phyloP scores from a whole-genome alignment of 2,113 vertebrate genomes.

The Empidonax alnorum region DNA sequence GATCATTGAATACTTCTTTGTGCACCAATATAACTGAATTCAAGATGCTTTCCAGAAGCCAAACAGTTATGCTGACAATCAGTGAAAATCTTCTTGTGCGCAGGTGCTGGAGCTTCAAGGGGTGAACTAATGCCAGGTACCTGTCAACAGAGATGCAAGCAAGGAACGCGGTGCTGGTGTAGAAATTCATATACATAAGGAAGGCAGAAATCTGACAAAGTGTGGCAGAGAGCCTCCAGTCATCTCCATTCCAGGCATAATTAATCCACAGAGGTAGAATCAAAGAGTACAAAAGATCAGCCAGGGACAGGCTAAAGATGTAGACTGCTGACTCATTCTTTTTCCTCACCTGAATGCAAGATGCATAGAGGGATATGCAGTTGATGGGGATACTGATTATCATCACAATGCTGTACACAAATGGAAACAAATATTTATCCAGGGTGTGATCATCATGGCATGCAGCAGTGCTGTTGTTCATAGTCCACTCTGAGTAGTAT shows the following conservation, averaged over 20 bases:
- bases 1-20: conserved; percentile 63
- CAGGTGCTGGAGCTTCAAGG: conserved; percentile 76
- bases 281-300: conserved; percentile 82
- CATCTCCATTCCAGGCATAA: conserved; percentile 75
- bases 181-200: conserved; percentile 84
- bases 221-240: conserved; percentile 72
- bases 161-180: conserved; percentile 84
- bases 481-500: not conserved
- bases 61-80: conserved; percentile 72
- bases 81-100: conserved; percentile 78
- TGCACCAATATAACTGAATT: conserved; percentile 75
- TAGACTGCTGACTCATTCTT: conserved; percentile 88
- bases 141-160: conserved; percentile 87
- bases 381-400: conserved; percentile 83
- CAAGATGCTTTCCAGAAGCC: conserved; percentile 77
- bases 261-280: conserved; percentile 85
- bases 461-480: not conserved
- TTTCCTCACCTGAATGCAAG: conserved; percentile 82
- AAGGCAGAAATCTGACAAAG: conserved; percentile 76
- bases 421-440: conserved; percentile 80
- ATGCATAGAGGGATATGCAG: conserved; percentile 79
- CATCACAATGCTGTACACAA: conserved; percentile 78
- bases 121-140: conserved; percentile 87
- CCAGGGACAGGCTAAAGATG: conserved; percentile 84
- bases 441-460: conserved; percentile 65